Conservation (phyloP, 2,797 vertebrate species). For the Catostomus latipinnis region DNA sequence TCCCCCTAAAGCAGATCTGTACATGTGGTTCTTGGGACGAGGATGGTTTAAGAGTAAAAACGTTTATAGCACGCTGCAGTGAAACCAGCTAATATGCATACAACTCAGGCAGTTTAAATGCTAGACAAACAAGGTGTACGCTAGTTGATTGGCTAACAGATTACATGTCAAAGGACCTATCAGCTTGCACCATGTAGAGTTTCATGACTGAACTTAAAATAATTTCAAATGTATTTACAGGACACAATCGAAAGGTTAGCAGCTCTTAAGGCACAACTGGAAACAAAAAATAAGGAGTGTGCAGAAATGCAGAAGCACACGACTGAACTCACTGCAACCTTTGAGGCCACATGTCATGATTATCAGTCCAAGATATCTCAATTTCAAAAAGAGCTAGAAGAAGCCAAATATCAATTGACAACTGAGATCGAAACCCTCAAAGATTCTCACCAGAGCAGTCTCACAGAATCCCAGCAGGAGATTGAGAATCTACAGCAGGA, state of each 20-base stretch:
- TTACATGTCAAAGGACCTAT: too few species aligned
- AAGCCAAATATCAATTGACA: slow-evolving; percentile 69
- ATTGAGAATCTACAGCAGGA: slow-evolving; percentile 83
- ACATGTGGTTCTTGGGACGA: too few species aligned
- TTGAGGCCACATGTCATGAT: slow-evolving; percentile 67
- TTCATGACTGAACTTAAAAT: too few species aligned
- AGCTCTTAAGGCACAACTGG: slow-evolving; percentile 77
- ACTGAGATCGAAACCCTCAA: slow-evolving; percentile 76
- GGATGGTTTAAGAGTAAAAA: not conserved
- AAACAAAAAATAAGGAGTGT: slow-evolving; percentile 77
- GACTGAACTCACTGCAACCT: slow-evolving; percentile 65
- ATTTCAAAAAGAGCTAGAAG: slow-evolving; percentile 79
- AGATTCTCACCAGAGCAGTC: slow-evolving; percentile 77
- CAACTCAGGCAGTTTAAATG: too few species aligned
- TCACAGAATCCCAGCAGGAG: slow-evolving; percentile 82
- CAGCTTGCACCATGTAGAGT: too few species aligned
- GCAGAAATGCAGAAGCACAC: slow-evolving; percentile 72
- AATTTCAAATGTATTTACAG: slow-evolving; percentile 67
- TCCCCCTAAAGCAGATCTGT: too few species aligned
- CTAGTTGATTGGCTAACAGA: too few species aligned
- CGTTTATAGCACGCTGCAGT: not conserved
- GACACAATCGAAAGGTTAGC: slow-evolving; percentile 72
- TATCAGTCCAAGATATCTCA: slow-evolving; percentile 80
- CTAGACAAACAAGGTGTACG: too few species aligned
- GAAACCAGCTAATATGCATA: not conserved